Percentiles rank a stretch among this genome's conserved stretches.
These are phyloP conservation scores for Apteryx owenii DNA, from an alignment of 2,113 vertebrate genomes.

Conservation along the genomic window DNA sequence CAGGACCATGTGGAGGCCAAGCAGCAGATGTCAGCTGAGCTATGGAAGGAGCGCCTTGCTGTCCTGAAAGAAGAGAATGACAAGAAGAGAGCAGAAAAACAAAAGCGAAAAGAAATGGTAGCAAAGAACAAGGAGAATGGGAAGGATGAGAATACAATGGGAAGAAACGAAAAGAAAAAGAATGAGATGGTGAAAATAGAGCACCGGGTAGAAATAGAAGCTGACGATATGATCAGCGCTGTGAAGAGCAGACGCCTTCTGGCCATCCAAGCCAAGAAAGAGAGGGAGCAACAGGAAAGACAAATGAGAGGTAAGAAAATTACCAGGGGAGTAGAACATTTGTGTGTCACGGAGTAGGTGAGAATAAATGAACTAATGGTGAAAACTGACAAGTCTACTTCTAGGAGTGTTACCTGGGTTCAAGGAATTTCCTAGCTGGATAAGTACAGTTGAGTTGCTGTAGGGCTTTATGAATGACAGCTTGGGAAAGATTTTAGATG, in stretches of 20 bases:
- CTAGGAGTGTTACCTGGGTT: neutral
- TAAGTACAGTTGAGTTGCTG: neutral
- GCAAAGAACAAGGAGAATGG: constrained; percentile 82
- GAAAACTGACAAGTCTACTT: neutral
- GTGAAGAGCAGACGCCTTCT: constrained; percentile 93
- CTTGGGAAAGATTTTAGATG: neutral
- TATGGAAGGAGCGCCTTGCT: constrained; percentile 95
- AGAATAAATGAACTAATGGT: neutral
- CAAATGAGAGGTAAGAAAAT: constrained; percentile 88
- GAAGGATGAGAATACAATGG: constrained; percentile 73
- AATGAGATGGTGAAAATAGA: constrained; percentile 70
- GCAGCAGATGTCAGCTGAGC: constrained; percentile 89
- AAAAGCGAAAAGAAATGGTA: constrained; percentile 90
- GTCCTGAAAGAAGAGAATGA: constrained; percentile 93
- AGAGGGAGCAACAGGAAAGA: constrained; percentile 91
- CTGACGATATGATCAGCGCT: constrained; percentile 93
- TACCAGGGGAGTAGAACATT: neutral
- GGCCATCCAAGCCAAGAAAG: constrained; percentile 93
- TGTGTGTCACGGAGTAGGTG: neutral
- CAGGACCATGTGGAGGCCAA: constrained; percentile 93
- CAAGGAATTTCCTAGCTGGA: neutral
- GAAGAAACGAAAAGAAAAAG: constrained; percentile 84
- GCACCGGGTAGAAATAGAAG: constrained; percentile 68
- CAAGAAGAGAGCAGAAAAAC: constrained; percentile 91
- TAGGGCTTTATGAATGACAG: neutral